phyloP scores from a whole-genome alignment of 2,797 vertebrate species.

The Anas georgica region DNA sequence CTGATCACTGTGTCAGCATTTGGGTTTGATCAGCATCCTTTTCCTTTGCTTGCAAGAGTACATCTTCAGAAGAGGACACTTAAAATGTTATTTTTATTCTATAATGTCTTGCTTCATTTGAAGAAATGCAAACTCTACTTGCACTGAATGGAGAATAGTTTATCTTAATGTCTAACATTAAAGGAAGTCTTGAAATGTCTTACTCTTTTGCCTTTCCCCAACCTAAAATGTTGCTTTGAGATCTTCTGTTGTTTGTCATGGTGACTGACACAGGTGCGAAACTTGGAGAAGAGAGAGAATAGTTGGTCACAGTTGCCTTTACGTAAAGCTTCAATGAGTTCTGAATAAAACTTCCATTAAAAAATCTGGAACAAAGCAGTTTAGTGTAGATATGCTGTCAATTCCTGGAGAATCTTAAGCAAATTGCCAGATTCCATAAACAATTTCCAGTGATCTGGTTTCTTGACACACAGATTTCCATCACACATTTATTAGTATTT shows the following conservation, averaged over 20 bases:
- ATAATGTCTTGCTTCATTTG: neutral
- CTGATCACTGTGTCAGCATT: neutral
- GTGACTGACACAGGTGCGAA: neutral
- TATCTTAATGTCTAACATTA: neutral
- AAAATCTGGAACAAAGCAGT: neutral
- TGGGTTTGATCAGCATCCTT: neutral
- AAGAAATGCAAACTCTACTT: neutral
- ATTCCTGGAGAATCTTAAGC: neutral
- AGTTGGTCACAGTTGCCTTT: neutral
- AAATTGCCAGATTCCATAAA: neutral
- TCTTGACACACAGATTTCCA: neutral
- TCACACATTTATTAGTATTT: neutral
- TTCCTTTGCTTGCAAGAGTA: neutral
- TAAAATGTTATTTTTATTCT: neutral
- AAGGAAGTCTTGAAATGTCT: neutral
- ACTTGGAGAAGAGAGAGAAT: neutral
- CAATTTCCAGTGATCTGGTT: neutral
- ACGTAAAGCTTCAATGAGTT: neutral
- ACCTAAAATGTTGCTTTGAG: neutral
- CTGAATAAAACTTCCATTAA: neutral
- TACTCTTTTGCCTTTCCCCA: neutral
- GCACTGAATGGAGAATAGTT: neutral
- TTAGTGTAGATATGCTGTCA: neutral
- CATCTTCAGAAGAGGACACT: neutral
- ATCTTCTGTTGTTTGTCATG: neutral